Evolutionary conservation across 35 echinoderm and acorn worm genomes (phyloP).

Genomic region (Ophioderma brevispina): DNA sequence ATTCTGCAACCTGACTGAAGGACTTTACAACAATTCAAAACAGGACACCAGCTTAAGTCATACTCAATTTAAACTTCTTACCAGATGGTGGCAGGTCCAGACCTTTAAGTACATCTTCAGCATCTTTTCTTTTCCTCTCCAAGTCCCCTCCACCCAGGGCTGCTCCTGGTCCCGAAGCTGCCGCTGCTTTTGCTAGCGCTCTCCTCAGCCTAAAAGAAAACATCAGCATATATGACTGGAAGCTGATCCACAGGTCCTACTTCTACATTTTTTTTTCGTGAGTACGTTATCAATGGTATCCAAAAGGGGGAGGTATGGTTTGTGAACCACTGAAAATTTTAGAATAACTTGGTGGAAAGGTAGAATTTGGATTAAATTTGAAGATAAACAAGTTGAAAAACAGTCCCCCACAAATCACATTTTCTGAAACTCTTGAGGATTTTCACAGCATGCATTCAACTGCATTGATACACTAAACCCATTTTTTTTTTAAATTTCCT

Average conservation of each 20-base stretch:
- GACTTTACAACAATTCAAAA: background rate
- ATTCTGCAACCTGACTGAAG: too few species aligned
- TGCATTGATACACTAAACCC: too few species aligned
- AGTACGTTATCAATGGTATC: background rate
- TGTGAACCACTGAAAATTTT: background rate
- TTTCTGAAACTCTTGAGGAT: too few species aligned
- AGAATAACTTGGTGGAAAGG: background rate
- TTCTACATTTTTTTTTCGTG: conserved; percentile 48
- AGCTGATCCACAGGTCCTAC: background rate
- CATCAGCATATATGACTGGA: background rate
- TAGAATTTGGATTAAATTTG: background rate
- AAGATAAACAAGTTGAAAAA: too few species aligned
- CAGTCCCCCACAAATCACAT: too few species aligned
- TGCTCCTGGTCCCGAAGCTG: conserved; percentile 25
- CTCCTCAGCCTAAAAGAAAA: conserved; percentile 35
- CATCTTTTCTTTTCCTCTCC: conserved; percentile 81
- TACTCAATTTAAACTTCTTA: background rate
- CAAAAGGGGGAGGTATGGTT: background rate
- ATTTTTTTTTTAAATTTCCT: too few species aligned
- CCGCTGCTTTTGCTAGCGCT: conserved; percentile 67
- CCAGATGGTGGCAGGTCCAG: conserved; percentile 73
- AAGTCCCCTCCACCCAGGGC: conserved; percentile 46
- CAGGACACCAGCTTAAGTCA: background rate
- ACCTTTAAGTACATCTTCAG: conserved; percentile 78
- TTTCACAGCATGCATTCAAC: too few species aligned